Base-by-base conservation (phyloP, 2,888 invertebrate genomes). In the Ophion ventricosus region DNA sequence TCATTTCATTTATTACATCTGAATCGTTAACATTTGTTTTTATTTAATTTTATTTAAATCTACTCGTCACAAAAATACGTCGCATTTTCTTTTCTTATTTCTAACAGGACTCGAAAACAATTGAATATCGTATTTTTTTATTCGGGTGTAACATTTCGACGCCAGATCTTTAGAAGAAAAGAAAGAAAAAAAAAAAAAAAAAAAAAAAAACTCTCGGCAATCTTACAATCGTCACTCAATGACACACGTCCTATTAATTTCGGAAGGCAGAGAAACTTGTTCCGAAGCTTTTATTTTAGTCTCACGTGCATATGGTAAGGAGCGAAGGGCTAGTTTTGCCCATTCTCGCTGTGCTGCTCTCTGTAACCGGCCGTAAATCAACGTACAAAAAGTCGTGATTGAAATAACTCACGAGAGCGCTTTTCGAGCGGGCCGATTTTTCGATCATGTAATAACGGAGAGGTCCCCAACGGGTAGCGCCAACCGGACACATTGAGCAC, bases 361-460 rank as follows among this genome's bases (percentile, higher is more conserved):
- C 66, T 17, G 64, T 25, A 8, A 11, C 56, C n/a, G 75, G 54
- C 57, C 78, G 69, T 10, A 86, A 67, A 74, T 87, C 82, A 29
- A 89, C 80, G 40, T 86, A 80, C 25, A 87, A 54, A 80, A 87
- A 87, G 79, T 88, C 86, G 63, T 86, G 74, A 84, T 82, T 67
- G 7, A 88, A 83, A 82, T 91, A 91, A 80, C 87, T 89, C 75
- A 90, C 88, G 57, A 88, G 67, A 2, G 87, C 87, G 40, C 83
- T 86, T 75, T 80, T 86, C 7, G 82, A 76, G 10, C 79, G 82
- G 81, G 86, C 86, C 11, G 66, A 74, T 56, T 73, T 81, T 40
- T 88, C 86, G 14, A 83, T 72, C 70, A 87, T 81, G 72, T 86
- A 87, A 83, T 90, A 90, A 73, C 88, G 86, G 78, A 91, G 81